phyloP scores from a whole-genome alignment of 2,113 vertebrate species.

The Bagarius yarrelli region DNA sequence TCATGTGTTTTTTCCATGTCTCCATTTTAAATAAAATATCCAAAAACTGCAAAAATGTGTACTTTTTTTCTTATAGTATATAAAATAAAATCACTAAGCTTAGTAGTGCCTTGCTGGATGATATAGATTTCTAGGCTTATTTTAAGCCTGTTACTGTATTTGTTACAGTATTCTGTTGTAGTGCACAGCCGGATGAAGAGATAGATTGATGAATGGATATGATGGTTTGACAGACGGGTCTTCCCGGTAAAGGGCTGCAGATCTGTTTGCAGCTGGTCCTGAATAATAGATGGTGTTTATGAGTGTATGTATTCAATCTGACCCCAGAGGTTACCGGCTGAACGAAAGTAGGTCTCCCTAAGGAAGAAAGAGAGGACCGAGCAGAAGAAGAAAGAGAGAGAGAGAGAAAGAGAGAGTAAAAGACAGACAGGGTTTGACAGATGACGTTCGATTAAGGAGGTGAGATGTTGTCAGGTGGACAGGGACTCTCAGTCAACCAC shows the following conservation, averaged over 20 bases:
- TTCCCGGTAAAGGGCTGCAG: slow-evolving; percentile 64
- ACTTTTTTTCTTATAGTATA: not conserved
- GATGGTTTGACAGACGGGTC: slow-evolving; percentile 69
- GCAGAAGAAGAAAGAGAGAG: slow-evolving; percentile 56
- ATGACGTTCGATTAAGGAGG: slow-evolving; percentile 61
- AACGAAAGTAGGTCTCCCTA: slow-evolving; percentile 60
- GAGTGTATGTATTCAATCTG: slow-evolving; percentile 81
- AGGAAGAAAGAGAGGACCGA: slow-evolving; percentile 48
- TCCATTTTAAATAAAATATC: not conserved
- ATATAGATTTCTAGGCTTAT: slow-evolving; percentile 18
- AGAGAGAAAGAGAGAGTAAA: slow-evolving; percentile 27
- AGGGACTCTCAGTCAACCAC: slow-evolving; percentile 70
- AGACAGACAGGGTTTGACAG: slow-evolving; percentile 54
- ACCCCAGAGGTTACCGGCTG: slow-evolving; percentile 76
- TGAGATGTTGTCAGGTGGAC: slow-evolving; percentile 61
- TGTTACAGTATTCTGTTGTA: too few species aligned
- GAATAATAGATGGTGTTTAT: slow-evolving; percentile 84
- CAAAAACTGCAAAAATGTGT: not conserved
- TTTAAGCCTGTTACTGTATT: slow-evolving; percentile 23
- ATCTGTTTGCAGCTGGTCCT: slow-evolving; percentile 66
- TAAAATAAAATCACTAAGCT: not conserved
- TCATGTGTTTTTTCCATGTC: not conserved
- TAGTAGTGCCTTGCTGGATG: not conserved
- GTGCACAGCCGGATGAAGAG: slow-evolving; percentile 37
- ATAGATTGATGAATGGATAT: slow-evolving; percentile 50